Evolutionary conservation across 2,888 invertebrate genomes (phyloP).

Genomic region (Aporophyla nigra): DNA sequence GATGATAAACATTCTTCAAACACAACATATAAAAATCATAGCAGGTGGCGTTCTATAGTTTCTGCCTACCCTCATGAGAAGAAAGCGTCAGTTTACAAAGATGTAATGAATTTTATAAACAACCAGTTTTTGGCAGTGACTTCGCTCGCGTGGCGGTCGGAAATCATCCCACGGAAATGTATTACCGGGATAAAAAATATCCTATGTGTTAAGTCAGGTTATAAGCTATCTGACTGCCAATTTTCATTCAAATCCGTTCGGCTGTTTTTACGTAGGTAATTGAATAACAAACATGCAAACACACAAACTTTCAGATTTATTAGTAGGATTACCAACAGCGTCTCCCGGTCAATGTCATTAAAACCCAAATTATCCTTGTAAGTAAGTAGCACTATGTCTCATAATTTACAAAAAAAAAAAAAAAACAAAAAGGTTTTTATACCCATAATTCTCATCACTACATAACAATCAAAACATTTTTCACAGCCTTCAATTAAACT

Average conservation of each 20-base stretch:
- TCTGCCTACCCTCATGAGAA: too few species aligned
- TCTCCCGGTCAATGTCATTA: neutral
- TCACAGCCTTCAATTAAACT: slow-evolving; percentile 56
- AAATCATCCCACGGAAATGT: too few species aligned
- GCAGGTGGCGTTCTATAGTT: neutral
- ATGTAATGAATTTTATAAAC: neutral
- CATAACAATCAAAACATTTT: slow-evolving; percentile 30
- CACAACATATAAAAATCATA: neutral
- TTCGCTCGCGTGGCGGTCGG: too few species aligned
- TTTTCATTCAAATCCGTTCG: too few species aligned
- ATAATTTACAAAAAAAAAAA: slow-evolving; percentile 7
- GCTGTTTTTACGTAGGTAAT: too few species aligned
- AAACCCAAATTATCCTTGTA: neutral
- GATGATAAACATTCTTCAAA: too few species aligned
- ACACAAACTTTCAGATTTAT: too few species aligned
- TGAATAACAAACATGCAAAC: too few species aligned
- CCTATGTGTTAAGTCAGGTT: too few species aligned
- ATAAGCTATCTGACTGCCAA: too few species aligned
- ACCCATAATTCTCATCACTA: slow-evolving; percentile 25
- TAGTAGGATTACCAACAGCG: neutral
- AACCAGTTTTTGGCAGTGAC: too few species aligned
- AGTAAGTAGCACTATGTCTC: neutral
- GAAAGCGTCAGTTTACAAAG: neutral
- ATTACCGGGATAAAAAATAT: too few species aligned
- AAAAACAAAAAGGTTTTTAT: slow-evolving; percentile 23